A percentile compares a stretch with the other conserved stretches of the same genome.
These are phyloP conservation scores for Limnephilus auricula DNA, from an alignment of 2,888 invertebrate species.

Conservation along the genomic window DNA sequence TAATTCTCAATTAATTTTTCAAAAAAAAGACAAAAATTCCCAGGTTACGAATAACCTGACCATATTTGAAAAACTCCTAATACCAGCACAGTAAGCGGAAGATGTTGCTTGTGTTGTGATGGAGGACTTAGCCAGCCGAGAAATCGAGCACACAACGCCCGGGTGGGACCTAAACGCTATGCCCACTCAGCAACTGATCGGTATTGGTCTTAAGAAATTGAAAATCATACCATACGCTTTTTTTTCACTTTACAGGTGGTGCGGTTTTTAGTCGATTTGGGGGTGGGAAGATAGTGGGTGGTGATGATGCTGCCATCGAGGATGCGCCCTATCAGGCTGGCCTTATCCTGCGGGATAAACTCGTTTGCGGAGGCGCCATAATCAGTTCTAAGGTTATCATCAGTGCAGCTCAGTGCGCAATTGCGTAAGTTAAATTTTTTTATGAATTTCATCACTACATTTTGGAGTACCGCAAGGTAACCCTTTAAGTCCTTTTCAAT, in stretches of 20 bases:
- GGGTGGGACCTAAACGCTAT: too few species aligned
- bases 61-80: too few species aligned
- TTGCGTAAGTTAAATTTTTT: background rate
- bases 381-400: constrained; percentile 70
- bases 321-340: constrained; percentile 52
- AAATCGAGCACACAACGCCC: too few species aligned
- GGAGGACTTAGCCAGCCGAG: too few species aligned
- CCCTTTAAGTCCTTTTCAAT: background rate
- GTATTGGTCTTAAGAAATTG: too few species aligned
- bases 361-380: constrained; percentile 73
- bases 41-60: too few species aligned
- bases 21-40: too few species aligned
- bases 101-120: too few species aligned
- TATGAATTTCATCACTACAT: background rate
- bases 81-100: too few species aligned
- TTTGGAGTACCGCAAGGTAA: background rate
- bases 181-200: too few species aligned
- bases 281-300: constrained; percentile 42
- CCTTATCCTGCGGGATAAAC: constrained; percentile 63
- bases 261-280: background rate
- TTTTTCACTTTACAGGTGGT: background rate
- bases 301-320: constrained; percentile 45
- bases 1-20: too few species aligned
- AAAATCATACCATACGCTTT: too few species aligned
- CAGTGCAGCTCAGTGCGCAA: constrained; percentile 74